These are phyloP conservation scores for Gymnocephalus cernua DNA, from an alignment of 2,113 vertebrate genomes.

Conservation along the genomic window DNA sequence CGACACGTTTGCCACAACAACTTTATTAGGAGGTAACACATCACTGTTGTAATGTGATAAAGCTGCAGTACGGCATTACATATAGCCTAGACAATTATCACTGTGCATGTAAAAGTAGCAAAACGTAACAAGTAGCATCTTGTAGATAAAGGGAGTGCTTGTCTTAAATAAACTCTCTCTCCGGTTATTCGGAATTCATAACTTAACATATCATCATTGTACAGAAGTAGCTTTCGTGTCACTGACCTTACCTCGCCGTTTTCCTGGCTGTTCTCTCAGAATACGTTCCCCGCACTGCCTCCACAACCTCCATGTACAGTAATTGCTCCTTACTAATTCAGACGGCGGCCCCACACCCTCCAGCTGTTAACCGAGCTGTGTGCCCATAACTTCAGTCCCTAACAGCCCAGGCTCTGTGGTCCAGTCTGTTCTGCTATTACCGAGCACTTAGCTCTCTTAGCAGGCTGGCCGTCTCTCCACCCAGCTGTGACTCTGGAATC, in stretches of 20 bases:
- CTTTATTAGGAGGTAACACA: background rate
- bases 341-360: conserved; percentile 26
- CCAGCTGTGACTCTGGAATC: conserved; percentile 42
- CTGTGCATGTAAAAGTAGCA: background rate
- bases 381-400: conserved; percentile 20
- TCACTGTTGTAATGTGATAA: background rate
- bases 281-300: background rate
- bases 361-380: conserved; percentile 42
- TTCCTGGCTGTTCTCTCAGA: background rate
- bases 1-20: background rate
- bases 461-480: conserved; percentile 12
- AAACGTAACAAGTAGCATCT: background rate
- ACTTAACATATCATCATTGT: background rate
- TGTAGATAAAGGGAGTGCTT: background rate
- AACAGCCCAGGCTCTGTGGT: conserved; percentile 11
- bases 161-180: background rate
- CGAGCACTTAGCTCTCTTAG: conserved; percentile 31
- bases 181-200: background rate
- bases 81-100: background rate
- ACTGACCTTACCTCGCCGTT: background rate
- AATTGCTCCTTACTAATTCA: conserved; percentile 38
- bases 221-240: background rate
- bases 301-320: conserved; percentile 4
- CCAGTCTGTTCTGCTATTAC: conserved; percentile 28
- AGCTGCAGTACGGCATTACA: background rate